Conservation (phyloP, 2,797 vertebrate genomes). For the Sternotherus odoratus region DNA sequence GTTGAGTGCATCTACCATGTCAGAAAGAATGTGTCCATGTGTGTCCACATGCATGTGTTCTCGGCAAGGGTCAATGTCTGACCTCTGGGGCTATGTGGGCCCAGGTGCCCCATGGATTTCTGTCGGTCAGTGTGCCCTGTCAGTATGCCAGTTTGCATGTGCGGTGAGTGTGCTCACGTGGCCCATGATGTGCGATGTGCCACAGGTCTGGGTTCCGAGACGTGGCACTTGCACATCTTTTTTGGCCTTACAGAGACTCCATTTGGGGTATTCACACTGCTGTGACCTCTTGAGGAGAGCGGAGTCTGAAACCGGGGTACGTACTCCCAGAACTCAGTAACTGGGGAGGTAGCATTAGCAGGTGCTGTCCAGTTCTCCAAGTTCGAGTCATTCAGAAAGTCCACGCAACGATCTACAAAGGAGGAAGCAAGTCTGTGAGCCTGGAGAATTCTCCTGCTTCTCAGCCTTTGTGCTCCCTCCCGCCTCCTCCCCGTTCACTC, state of each 20-base stretch:
- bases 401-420: conserved; percentile 78
- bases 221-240: background rate
- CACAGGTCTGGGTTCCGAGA: background rate
- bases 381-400: conserved; percentile 76
- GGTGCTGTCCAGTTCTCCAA: conserved; percentile 60
- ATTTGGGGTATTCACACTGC: fast-evolving
- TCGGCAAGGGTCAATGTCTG: background rate
- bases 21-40: too few species aligned
- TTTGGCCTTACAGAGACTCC: background rate
- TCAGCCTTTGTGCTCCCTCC: background rate
- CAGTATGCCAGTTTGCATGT: background rate
- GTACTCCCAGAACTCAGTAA: conserved; percentile 91
- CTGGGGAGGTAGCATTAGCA: conserved; percentile 83
- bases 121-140: background rate
- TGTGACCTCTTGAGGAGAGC: background rate
- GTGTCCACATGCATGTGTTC: background rate
- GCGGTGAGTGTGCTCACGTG: background rate
- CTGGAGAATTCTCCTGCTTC: conserved; percentile 13
- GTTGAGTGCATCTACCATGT: background rate
- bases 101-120: background rate
- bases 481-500: background rate
- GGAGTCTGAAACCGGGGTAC: conserved; percentile 58
- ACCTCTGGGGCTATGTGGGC: background rate
- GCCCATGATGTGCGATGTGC: background rate
- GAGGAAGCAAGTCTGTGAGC: conserved; percentile 53